Base-by-base conservation (phyloP, 2,113 vertebrate species). In the Coturnix japonica region DNA sequence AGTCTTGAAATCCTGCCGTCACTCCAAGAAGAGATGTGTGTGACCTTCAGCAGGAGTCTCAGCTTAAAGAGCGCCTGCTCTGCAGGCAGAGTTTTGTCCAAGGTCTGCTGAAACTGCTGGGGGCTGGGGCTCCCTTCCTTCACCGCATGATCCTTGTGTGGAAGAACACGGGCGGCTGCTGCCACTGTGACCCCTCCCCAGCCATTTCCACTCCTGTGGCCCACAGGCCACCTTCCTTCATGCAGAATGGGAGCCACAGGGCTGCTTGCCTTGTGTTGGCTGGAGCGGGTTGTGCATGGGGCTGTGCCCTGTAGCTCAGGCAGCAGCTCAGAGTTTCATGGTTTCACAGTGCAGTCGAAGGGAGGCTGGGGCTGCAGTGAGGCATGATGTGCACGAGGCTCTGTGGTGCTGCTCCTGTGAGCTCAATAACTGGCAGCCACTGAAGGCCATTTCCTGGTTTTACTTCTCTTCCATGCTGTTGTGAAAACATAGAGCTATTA, bases 11-110 rank as follows among this genome's bases (percentile, higher is more conserved):
- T 53, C 7, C 12, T 3, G n/a, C 15, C 10, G 35, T 12, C 41
- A 30, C 39, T n/a, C 2, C 0, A 14, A 4, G 5, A 11, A 2
- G 37, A 39, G 43, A 3, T 8, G 25, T 26, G 25, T 26, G 25
- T 9, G 47, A 15, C 2, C 49, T 30, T 47, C 1, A 4, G 5
- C 1, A 25, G 4, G 23, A 10, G 13, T 6, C 51, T 31, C n/a
- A 61, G 35, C 15, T 47, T 21, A 6, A n/a, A 6, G 15, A 22
- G 17, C 26, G 47, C 2, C 44, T 21, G 37, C 39, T 46, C 21
- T n/a, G 41, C 47, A 28, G 9, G 54, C 4, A 1, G 51, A 9
- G 13, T 4, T 23, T 33, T 18, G 33, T 13, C 5, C 0, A 2
- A 53, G 77, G 13, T 1, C 0, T 35, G 13, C 20, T 3, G n/a